These are phyloP conservation scores for Acheta domesticus DNA, from an alignment of 2,888 invertebrate species.

Conservation along the genomic window DNA sequence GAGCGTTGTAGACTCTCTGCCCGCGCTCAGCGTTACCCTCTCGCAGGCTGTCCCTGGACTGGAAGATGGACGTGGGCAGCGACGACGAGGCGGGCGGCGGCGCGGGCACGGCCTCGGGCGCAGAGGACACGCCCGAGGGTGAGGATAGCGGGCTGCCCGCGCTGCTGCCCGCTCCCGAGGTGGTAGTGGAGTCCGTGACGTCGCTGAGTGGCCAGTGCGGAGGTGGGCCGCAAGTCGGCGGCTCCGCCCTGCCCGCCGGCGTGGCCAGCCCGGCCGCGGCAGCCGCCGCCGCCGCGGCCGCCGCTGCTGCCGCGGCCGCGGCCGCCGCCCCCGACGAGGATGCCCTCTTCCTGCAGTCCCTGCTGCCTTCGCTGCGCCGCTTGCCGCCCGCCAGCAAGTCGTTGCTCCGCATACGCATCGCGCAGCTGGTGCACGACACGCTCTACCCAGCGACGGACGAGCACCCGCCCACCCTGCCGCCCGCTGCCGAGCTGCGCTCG, in stretches of 20 bases:
- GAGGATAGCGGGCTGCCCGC: slow-evolving; percentile 18
- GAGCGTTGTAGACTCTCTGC: no score
- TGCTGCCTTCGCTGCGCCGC: slow-evolving; percentile 12
- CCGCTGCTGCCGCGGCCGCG: not conserved
- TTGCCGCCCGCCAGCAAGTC: slow-evolving; percentile 28
- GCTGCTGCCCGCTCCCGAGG: slow-evolving; percentile 18
- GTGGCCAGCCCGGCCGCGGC: not conserved
- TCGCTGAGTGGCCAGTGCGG: not conserved
- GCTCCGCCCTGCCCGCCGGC: not conserved
- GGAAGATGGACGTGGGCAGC: slow-evolving; percentile 21
- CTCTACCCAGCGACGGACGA: slow-evolving; percentile 19
- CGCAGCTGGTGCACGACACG: slow-evolving; percentile 20
- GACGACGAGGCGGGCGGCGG: not conserved
- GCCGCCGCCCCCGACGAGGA: slow-evolving; percentile 21
- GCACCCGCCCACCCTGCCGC: not conserved
- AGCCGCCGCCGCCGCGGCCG: not conserved
- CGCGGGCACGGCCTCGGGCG: not conserved
- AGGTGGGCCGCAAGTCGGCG: not conserved
- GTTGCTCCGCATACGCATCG: slow-evolving; percentile 21
- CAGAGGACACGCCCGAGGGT: not conserved
- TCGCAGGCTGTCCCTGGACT: not conserved
- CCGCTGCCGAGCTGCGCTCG: not conserved
- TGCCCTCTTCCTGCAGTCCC: not conserved
- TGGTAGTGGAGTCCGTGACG: not conserved
- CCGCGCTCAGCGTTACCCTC: no score